These are phyloP conservation scores for Netelia virgata DNA, from an alignment of 2,888 invertebrate genomes.

Conservation along the genomic window DNA sequence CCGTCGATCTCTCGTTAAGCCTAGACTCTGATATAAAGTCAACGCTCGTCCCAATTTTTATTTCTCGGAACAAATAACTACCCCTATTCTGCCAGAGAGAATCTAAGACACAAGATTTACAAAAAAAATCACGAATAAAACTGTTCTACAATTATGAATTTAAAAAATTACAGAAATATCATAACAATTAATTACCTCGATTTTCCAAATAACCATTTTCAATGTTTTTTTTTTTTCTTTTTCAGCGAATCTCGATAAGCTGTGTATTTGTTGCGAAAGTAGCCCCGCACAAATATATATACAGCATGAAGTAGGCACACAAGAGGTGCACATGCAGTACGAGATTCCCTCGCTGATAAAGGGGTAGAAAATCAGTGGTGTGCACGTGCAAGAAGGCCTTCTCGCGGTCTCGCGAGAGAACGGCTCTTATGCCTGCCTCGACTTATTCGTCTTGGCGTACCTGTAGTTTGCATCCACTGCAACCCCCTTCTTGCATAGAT, in stretches of 20 bases:
- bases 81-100: neutral
- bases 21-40: neutral
- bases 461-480: slow-evolving; percentile 51
- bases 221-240: neutral
- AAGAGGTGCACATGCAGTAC: slow-evolving; percentile 64
- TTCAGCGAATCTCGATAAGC: slow-evolving; percentile 10
- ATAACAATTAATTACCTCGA: too few relatives aligned
- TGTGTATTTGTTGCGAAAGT: slow-evolving; percentile 19
- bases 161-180: neutral
- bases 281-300: slow-evolving; percentile 11
- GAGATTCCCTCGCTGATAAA: slow-evolving; percentile 79
- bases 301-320: slow-evolving; percentile 72
- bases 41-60: neutral
- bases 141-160: too few relatives aligned
- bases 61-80: neutral
- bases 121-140: too few relatives aligned
- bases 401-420: slow-evolving; percentile 21
- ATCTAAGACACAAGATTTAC: too few relatives aligned
- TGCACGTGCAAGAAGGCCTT: slow-evolving; percentile 77
- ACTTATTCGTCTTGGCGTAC: slow-evolving; percentile 68
- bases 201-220: neutral
- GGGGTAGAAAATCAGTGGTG: slow-evolving; percentile 81
- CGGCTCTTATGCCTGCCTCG: slow-evolving; percentile 73
- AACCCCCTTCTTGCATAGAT: neutral
- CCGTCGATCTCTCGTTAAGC: neutral